Conservation (phyloP, 1,140 invertebrate species). For the Drosophila mojavensis region DNA sequence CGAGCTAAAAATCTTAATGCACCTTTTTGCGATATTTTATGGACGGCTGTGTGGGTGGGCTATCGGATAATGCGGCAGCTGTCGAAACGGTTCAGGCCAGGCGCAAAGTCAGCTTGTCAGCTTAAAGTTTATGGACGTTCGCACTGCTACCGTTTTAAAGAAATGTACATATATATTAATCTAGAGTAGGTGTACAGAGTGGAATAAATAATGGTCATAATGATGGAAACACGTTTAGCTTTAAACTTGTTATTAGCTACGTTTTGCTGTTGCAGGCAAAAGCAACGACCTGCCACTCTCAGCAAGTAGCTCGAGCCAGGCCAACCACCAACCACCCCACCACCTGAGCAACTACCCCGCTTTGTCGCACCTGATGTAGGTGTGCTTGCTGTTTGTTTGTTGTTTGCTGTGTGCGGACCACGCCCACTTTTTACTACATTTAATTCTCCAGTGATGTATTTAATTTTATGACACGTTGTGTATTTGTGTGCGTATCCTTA, state of each 20-base stretch:
- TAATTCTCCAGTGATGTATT: constrained; percentile 82
- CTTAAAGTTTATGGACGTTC: constrained; percentile 36
- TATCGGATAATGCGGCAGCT: constrained; percentile 22
- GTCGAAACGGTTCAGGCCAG: constrained; percentile 27
- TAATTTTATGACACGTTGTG: constrained; percentile 79
- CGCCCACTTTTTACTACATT: constrained; percentile 82
- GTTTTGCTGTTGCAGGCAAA: constrained; percentile 64
- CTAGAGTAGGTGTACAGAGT: constrained; percentile 22
- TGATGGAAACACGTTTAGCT: constrained; percentile 80
- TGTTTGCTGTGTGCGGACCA: constrained; percentile 37
- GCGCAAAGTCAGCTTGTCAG: constrained; percentile 46
- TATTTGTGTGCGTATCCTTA: constrained; percentile 54
- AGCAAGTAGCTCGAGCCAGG: constrained; percentile 26
- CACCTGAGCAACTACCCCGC: constrained; percentile 2
- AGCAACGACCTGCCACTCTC: constrained; percentile 64
- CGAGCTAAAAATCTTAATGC: constrained; percentile 49
- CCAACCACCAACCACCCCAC: neutral
- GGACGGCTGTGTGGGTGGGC: constrained; percentile 25
- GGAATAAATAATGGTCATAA: constrained; percentile 76
- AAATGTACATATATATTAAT: constrained; percentile 31
- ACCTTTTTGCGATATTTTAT: constrained; percentile 59
- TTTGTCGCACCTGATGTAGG: constrained; percentile 50
- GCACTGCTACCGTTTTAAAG: constrained; percentile 45
- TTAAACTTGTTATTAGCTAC: constrained; percentile 80
- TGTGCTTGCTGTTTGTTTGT: constrained; percentile 47